A percentile compares a stretch with the other conserved stretches of the same genome.
Evolutionary conservation across 2,888 invertebrate genomes (phyloP).

Genomic region (Latheticus oryzae): DNA sequence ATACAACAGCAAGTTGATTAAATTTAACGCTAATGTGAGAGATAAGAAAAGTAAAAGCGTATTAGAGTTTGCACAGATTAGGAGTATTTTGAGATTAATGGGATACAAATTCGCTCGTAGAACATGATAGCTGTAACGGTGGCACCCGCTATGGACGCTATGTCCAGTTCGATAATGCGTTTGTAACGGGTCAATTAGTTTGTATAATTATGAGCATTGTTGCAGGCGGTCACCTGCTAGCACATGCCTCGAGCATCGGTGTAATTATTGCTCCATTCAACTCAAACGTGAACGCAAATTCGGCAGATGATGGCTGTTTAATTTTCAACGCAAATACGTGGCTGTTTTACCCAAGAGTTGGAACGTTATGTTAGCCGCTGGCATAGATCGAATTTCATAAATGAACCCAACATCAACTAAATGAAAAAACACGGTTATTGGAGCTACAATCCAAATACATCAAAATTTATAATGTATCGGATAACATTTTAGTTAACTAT

Average conservation of each 20-base stretch:
- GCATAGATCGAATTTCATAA: too few species aligned
- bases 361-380: too few species aligned
- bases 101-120: slow-evolving; percentile 17
- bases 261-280: slow-evolving; percentile 49
- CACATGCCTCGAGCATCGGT: slow-evolving; percentile 26
- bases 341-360: too few species aligned
- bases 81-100: slow-evolving; percentile 14
- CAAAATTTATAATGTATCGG: too few species aligned
- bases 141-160: too few species aligned
- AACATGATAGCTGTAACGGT: slow-evolving; percentile 5
- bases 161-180: slow-evolving; percentile 26
- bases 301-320: slow-evolving; percentile 50
- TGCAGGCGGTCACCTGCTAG: slow-evolving; percentile 25
- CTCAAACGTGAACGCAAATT: slow-evolving; percentile 49
- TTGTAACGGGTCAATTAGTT: slow-evolving; percentile 34
- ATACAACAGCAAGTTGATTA: slow-evolving; percentile 47
- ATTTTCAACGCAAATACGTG: slow-evolving; percentile 45
- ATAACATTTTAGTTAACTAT: too few species aligned
- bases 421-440: too few species aligned
- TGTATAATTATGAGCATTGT: slow-evolving; percentile 33
- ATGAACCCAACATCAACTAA: too few species aligned
- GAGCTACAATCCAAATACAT: too few species aligned
- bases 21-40: slow-evolving; percentile 44
- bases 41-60: slow-evolving; percentile 39
- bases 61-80: slow-evolving; percentile 30